phyloP scores from a whole-genome alignment of 2,113 vertebrate genomes.

The Nyctibius bracteatus region DNA sequence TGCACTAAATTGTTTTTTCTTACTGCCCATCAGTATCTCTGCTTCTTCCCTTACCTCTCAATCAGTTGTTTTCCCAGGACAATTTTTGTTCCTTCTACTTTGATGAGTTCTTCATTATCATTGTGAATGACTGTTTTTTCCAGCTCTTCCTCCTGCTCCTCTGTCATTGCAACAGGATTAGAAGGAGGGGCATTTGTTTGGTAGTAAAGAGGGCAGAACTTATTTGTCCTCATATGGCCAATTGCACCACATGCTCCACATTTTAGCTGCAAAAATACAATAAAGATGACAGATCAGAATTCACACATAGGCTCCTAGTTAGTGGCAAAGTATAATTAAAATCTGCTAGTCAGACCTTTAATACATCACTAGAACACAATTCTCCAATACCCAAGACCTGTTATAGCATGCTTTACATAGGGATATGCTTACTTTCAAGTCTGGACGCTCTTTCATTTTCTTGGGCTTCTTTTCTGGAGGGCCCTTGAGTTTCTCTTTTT shows the following conservation, averaged over 20 bases:
- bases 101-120: slow-evolving; percentile 97
- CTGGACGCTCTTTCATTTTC: slow-evolving; percentile 96
- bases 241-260: slow-evolving; percentile 97
- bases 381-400: background rate
- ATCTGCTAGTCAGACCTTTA: background rate
- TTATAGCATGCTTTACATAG: background rate
- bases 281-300: background rate
- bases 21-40: background rate
- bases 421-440: slow-evolving; percentile 85
- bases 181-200: slow-evolving; percentile 97
- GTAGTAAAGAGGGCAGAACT: slow-evolving; percentile 98
- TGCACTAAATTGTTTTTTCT: background rate
- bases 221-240: slow-evolving; percentile 99
- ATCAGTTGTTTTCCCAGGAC: slow-evolving; percentile 97
- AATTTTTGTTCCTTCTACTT: slow-evolving; percentile 98
- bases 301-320: background rate
- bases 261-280: slow-evolving; percentile 81
- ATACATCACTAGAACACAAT: background rate
- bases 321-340: background rate
- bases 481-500: slow-evolving; percentile 94
- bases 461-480: slow-evolving; percentile 97
- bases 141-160: slow-evolving; percentile 97
- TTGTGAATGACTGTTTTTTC: slow-evolving; percentile 98
- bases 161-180: slow-evolving; percentile 98
- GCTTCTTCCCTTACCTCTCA: slow-evolving; percentile 82